Evolutionary conservation across 92 coral and sea anemone genomes (phyloP), one percentile per base, ranked within the genome.

Genomic region (Porites divaricata): DNA sequence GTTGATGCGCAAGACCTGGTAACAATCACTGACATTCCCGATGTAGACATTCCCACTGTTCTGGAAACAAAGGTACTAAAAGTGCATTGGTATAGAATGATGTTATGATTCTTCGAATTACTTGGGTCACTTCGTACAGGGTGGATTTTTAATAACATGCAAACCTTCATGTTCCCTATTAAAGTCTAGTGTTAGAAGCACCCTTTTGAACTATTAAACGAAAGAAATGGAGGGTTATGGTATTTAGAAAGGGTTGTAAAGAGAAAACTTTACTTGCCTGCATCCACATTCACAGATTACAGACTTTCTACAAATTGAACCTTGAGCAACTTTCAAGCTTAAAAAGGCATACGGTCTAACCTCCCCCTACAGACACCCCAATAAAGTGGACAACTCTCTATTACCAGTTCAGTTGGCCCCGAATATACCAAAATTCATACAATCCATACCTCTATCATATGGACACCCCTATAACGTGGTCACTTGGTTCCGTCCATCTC

Each of bases 1-100:
- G 28, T 14, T 62, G 70, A 85, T 35, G 89, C 89, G 24, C 67
- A 62, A 50, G 9, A 26, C 49, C 66, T 20, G 62, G 89, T 77
- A 26, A 65, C 89, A n/a, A 83, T 41, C 17, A 56, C 26, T 19
- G 87, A 83, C 66, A 53, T 83, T 72, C 49, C 23, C 73, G 81
- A 83, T 58, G 2, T 85, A 19, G 83, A 85, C 58, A 76, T 63
- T 63, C 22, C 35, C 56, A 28, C 76, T 20, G 59, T 71, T 41
- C 51, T 68, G 8, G 26, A 74, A 41, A 74, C 74, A 28, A 77
- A 54, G 59, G 72, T 85, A 77, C 56, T 84, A 15, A 21, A 77
- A 49, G 70, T 35, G 70, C 63, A 78, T 25, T 66, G 66, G 19
- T 0, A 25, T 64, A 54, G 68, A 62, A 62, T 62, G 66, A 62